phyloP scores from a whole-genome alignment of 2,888 invertebrate species.

The Synergus umbraculus region DNA sequence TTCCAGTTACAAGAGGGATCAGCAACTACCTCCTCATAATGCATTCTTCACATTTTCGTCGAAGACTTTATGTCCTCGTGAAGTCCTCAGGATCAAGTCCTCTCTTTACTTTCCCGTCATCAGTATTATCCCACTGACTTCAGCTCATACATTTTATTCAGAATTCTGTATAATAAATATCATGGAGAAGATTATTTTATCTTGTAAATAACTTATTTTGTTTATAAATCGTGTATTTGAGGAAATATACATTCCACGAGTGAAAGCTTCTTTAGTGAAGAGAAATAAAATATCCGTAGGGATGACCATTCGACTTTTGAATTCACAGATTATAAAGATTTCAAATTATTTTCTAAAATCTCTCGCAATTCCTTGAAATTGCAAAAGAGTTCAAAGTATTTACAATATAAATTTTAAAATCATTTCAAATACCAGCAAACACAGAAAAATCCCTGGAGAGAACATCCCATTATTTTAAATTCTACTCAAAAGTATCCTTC shows the following conservation, averaged over 20 bases:
- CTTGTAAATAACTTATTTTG: background rate
- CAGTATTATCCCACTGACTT: conserved; percentile 4
- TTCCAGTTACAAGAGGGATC: conserved; percentile 43
- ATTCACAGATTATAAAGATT: too few species aligned
- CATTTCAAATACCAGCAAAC: background rate
- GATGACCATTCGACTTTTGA: too few species aligned
- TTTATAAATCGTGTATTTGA: background rate
- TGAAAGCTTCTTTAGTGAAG: background rate
- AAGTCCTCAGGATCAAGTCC: background rate
- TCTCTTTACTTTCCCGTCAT: conserved; percentile 7
- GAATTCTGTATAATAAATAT: background rate
- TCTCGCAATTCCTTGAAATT: too few species aligned
- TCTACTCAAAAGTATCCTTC: background rate
- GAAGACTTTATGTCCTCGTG: conserved; percentile 19
- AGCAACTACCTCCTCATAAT: conserved; percentile 13
- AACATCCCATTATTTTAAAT: background rate
- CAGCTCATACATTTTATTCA: conserved; percentile 4
- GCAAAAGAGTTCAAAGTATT: too few species aligned
- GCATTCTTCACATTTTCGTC: conserved; percentile 30
- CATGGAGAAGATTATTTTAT: background rate
- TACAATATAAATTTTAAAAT: background rate
- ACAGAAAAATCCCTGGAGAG: background rate
- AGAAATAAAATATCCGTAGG: background rate
- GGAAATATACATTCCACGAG: background rate
- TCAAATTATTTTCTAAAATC: too few species aligned